Percentiles rank a stretch among this genome's conserved stretches.
Evolutionary conservation across 37 sponge, comb jelly and placozoan genomes (phyloP).

Genomic region (Dysidea cf. avara): DNA sequence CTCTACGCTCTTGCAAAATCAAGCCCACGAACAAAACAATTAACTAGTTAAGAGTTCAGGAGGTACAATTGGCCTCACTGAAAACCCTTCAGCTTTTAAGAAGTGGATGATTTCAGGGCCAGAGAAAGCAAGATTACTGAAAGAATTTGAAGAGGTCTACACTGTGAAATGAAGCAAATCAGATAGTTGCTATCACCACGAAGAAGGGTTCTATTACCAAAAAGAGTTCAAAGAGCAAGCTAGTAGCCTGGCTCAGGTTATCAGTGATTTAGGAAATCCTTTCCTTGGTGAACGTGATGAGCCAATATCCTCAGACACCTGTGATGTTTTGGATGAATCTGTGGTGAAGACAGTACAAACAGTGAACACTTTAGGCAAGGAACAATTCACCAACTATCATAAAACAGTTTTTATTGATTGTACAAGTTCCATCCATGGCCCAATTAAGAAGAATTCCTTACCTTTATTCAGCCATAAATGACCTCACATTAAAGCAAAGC

Average conservation of each 20-base stretch:
- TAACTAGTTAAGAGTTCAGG: not conserved
- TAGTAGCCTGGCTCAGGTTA: not conserved
- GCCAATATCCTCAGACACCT: not conserved
- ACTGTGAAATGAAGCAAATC: not conserved
- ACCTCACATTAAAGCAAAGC: not conserved
- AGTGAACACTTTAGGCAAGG: not conserved
- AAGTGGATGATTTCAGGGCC: conserved; percentile 1
- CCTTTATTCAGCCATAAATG: not conserved
- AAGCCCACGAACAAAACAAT: too few relatives aligned
- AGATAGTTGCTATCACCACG: not conserved
- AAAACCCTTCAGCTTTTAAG: too few relatives aligned
- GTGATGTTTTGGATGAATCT: not conserved
- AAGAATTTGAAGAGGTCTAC: not conserved
- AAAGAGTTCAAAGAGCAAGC: not conserved
- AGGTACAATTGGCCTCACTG: conserved; percentile 1
- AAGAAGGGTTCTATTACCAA: not conserved
- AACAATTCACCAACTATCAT: not conserved
- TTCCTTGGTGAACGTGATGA: conserved; percentile 1
- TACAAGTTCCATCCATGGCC: too few relatives aligned
- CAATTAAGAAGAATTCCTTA: not conserved
- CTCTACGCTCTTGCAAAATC: too few relatives aligned
- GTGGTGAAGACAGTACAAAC: not conserved
- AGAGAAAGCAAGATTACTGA: not conserved
- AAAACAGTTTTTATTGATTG: not conserved
- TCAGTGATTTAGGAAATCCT: not conserved